Conservation (phyloP, 2,113 vertebrate species). For the Dasypus novemcinctus region DNA sequence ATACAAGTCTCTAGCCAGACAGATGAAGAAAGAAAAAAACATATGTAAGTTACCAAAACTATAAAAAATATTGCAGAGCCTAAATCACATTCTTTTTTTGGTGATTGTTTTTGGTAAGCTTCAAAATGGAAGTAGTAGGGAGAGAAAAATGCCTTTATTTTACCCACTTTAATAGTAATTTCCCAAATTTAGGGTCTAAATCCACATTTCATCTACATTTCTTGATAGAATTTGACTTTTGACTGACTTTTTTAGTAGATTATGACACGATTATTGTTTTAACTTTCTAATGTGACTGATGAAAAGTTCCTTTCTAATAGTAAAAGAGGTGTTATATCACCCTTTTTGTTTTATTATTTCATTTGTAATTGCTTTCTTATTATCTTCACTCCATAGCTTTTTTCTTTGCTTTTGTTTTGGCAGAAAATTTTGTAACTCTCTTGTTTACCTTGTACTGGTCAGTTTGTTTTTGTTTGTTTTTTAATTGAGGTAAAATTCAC, state of each 20-base stretch:
- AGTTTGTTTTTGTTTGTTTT: too few species aligned
- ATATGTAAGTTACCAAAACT: too few species aligned
- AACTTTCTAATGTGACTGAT: background rate
- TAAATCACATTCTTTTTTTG: too few species aligned
- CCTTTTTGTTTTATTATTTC: background rate
- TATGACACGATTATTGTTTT: background rate
- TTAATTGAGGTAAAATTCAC: too few species aligned
- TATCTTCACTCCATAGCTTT: background rate
- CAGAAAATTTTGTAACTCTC: background rate
- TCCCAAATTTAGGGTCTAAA: background rate
- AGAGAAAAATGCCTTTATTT: too few species aligned
- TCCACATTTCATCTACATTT: background rate
- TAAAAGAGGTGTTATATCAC: background rate
- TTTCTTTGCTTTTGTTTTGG: background rate
- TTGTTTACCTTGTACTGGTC: background rate
- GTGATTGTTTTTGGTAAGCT: too few species aligned
- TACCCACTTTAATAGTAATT: too few species aligned
- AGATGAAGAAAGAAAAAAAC: too few species aligned
- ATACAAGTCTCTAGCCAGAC: too few species aligned
- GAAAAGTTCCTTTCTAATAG: background rate
- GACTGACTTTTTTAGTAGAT: background rate
- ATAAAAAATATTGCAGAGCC: too few species aligned
- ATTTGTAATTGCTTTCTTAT: background rate
- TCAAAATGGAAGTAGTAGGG: too few species aligned
- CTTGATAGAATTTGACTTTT: background rate